Conservation (phyloP, 2,888 invertebrate genomes). For the Arenicola marina region DNA sequence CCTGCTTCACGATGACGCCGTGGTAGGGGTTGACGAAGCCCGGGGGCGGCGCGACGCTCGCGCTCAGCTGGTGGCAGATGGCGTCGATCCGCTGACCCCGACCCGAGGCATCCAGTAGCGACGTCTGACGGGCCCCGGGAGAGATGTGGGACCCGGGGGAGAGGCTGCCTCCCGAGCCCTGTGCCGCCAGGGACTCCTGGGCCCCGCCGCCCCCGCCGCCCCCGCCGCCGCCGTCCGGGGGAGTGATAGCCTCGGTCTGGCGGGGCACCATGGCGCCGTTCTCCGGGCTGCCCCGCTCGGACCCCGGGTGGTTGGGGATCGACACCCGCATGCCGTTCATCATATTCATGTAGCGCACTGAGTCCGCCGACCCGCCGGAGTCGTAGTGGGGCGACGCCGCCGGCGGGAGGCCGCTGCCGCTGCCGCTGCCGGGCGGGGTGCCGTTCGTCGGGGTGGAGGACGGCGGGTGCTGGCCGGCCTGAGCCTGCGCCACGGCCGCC, state of each 20-base stretch:
- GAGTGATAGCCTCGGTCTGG: slow-evolving; percentile 12
- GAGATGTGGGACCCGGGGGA: too few species aligned
- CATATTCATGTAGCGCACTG: slow-evolving; percentile 17
- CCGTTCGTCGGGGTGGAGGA: neutral
- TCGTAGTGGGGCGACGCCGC: slow-evolving; percentile 30
- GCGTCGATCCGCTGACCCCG: slow-evolving; percentile 35
- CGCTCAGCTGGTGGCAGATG: slow-evolving; percentile 41
- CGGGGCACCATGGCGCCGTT: slow-evolving; percentile 1
- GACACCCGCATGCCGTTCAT: neutral
- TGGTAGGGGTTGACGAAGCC: slow-evolving; percentile 13
- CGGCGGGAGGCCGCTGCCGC: neutral
- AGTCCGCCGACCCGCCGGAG: slow-evolving; percentile 3
- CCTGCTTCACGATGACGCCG: slow-evolving; percentile 30
- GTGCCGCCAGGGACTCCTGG: slow-evolving; percentile 19
- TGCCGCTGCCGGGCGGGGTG: neutral
- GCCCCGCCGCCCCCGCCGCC: too few species aligned
- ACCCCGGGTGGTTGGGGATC: neutral
- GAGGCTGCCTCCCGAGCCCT: neutral
- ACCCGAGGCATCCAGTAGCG: neutral
- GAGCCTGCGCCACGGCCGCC: neutral
- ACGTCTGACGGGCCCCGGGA: neutral
- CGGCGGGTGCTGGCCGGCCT: neutral
- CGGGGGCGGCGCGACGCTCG: slow-evolving; percentile 21
- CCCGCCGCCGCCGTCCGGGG: slow-evolving; percentile 23
- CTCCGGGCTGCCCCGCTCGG: slow-evolving; percentile 3